Percentiles rank a stretch among this genome's conserved stretches.
Conservation (phyloP, 2,113 vertebrate genomes). For the Xenopus borealis region DNA sequence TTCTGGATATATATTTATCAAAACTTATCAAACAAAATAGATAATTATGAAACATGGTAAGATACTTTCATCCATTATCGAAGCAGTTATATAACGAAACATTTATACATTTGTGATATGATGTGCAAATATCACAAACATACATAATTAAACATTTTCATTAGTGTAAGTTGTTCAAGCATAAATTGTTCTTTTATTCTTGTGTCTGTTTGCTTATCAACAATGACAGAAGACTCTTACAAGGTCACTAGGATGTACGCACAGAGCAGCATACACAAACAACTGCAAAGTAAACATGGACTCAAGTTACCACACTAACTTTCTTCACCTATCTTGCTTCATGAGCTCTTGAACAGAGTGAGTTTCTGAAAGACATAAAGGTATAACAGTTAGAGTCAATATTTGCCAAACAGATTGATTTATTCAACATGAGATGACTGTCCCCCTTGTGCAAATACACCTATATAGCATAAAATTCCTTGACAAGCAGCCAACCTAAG, state of each 20-base stretch:
- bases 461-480: constrained; percentile 54
- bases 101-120: no score
- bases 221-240: constrained; percentile 49
- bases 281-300: constrained; percentile 64
- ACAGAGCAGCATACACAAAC: constrained; percentile 59
- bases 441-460: constrained; percentile 67
- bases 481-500: constrained; percentile 37
- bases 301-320: constrained; percentile 68
- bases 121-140: no score
- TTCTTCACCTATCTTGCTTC: constrained; percentile 75
- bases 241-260: constrained; percentile 66
- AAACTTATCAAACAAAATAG: no score
- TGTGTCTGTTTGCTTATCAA: constrained; percentile 61
- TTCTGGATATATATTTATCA: no score
- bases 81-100: no score
- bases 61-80: no score
- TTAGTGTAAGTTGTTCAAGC: no score
- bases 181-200: no score
- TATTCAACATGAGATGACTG: constrained; percentile 65
- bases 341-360: constrained; percentile 69
- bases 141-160: no score
- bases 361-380: constrained; percentile 74
- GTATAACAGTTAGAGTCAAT: constrained; percentile 74
- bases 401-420: constrained; percentile 67
- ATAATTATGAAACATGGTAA: no score